phyloP scores from a whole-genome alignment of 2,797 vertebrate species.

The Phoxinus dragarum region DNA sequence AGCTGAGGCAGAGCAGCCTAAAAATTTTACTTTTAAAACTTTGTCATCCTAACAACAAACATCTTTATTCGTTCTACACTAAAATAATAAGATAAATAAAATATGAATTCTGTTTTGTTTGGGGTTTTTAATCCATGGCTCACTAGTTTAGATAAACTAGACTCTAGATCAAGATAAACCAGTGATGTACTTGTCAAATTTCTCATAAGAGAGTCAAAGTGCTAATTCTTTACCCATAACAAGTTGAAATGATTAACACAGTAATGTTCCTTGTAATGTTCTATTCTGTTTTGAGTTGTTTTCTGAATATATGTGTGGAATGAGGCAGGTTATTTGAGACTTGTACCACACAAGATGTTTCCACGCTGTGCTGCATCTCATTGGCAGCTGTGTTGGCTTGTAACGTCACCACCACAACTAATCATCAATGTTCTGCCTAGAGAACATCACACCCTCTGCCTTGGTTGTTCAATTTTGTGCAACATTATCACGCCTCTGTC shows the following conservation, averaged over 20 bases:
- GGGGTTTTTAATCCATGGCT: background rate
- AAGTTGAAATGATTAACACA: background rate
- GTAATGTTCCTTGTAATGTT: background rate
- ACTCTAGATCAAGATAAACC: background rate
- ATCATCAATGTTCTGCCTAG: slow-evolving; percentile 46
- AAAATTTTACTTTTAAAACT: too few relatives aligned
- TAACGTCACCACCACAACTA: slow-evolving; percentile 39
- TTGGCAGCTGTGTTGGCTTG: slow-evolving; percentile 45
- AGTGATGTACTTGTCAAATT: background rate
- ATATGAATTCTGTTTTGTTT: background rate
- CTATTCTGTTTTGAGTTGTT: background rate
- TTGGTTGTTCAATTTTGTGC: slow-evolving; percentile 12
- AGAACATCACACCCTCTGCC: slow-evolving; percentile 20
- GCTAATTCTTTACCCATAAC: background rate
- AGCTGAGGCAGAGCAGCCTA: too few relatives aligned
- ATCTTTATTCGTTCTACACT: background rate
- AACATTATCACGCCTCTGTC: background rate
- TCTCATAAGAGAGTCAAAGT: background rate
- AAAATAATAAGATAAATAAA: background rate
- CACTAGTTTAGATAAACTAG: background rate
- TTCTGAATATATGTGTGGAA: slow-evolving; percentile 6
- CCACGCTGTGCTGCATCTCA: slow-evolving; percentile 9
- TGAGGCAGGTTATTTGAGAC: slow-evolving; percentile 11
- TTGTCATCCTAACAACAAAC: background rate
- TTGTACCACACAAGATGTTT: slow-evolving; percentile 44